Evolutionary conservation across 2,113 vertebrate species (phyloP), one percentile per base, ranked within the genome.

Genomic region (Regulus satrapa): DNA sequence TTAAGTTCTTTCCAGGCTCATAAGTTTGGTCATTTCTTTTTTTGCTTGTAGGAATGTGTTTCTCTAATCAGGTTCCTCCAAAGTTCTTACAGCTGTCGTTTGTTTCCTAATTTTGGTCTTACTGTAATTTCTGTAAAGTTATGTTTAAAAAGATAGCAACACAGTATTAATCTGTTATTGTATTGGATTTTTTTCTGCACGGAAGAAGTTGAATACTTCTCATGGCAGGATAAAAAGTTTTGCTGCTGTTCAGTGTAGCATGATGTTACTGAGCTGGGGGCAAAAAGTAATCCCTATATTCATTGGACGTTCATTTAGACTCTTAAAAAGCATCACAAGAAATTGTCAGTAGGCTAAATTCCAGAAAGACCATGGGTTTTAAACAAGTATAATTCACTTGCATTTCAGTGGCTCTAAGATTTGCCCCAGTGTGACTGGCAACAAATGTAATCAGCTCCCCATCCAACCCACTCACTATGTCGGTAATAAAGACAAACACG

Each of bases 401-500:
- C 48, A 58, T 92, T 87, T 75, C 62, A 64, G 28, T 58, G 51
- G 40, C 51, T 62, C 14, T 20, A 69, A 69, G 55, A 83, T 92
- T 63, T 80, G 21, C 23, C 36, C 56, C 75, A 88, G 54, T 2
- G 6, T 66, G 71, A 74, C 59, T 40, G 78, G 36, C 46, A 77
- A 43, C 36, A 93, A 94, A 96, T 83, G 43, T 88, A 94, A 93
- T 74, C 67, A 52, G 46, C 9, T 96, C 31, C 49, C 19, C 63
- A 58, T 78, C 26, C 80, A 72, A 64, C 28, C 31, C 11, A 0
- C 31, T 92, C 79, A 55, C 66, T 54, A 2, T n/a, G 18, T 69
- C 0, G 0, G 66, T 96, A 97, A 94, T 91, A 94, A 94, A 96
- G 94, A 93, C 77, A 94, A 95, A 95, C 83, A 91, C 41, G 64